A percentile compares a stretch with the other conserved stretches of the same genome.
phyloP scores from a whole-genome alignment of 2,113 vertebrate genomes.

The human region DNA sequence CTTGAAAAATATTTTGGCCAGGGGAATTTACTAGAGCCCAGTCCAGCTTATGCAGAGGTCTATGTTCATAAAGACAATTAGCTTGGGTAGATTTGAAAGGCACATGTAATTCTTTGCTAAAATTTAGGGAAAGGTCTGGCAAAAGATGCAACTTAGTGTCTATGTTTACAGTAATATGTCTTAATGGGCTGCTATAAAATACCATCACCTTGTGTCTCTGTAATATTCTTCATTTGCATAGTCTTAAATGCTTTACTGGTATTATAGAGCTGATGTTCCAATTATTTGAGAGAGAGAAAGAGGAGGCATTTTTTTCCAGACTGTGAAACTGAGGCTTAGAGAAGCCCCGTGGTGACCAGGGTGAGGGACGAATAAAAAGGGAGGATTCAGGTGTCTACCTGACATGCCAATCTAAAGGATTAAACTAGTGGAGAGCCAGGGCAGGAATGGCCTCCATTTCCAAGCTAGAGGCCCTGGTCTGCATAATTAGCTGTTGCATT shows the following conservation, averaged over 20 bases:
- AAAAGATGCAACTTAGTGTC: conserved; percentile 15
- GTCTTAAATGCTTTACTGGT: conserved; percentile 34
- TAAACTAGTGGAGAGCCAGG: not conserved
- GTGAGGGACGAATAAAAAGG: not conserved
- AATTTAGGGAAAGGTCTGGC: conserved; percentile 30
- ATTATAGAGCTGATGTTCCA: conserved; percentile 18
- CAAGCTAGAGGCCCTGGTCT: not conserved
- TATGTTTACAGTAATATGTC: conserved; percentile 56
- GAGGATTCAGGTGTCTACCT: not conserved
- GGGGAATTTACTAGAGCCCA: conserved; percentile 55
- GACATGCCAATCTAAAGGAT: not conserved
- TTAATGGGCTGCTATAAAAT: conserved; percentile 62
- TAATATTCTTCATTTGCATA: conserved; percentile 65
- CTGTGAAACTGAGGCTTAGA: conserved; percentile 21
- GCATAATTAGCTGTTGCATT: not conserved
- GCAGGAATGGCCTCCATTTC: not conserved
- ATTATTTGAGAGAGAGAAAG: conserved; percentile 44
- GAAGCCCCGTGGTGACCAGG: not conserved
- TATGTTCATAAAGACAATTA: conserved; percentile 63
- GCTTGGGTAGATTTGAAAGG: conserved; percentile 20
- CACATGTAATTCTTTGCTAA: conserved; percentile 6
- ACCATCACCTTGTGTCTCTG: conserved; percentile 50
- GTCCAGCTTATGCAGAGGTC: conserved; percentile 37
- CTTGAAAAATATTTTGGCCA: conserved; percentile 71
- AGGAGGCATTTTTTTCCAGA: not conserved